phyloP scores from a whole-genome alignment of 2,797 vertebrate species.

The Gastrophryne carolinensis region DNA sequence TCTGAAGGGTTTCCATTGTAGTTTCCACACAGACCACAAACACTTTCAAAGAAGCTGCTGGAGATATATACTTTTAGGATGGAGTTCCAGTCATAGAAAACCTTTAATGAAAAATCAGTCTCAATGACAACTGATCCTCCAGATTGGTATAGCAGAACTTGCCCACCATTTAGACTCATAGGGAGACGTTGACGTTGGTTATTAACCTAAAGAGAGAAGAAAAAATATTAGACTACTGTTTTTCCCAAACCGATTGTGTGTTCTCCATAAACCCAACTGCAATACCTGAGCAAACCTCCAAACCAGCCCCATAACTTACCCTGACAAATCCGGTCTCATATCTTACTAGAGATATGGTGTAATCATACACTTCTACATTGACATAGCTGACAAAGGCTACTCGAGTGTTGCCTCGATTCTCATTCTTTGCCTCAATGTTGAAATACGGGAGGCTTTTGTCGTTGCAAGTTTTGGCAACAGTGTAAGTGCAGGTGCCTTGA shows the following conservation, averaged over 20 bases:
- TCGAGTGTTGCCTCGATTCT: too few species aligned
- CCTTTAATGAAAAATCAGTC: conserved; percentile 71
- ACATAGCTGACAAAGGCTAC: conserved; percentile 63
- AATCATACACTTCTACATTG: conserved; percentile 57
- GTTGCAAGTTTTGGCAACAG: too few species aligned
- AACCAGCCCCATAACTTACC: conserved; percentile 61
- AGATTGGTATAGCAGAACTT: conserved; percentile 65
- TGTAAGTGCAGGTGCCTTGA: too few species aligned
- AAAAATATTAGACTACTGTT: neutral
- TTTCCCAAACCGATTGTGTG: conserved; percentile 45
- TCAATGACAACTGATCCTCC: conserved; percentile 61
- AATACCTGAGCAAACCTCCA: too few species aligned
- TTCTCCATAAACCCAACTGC: conserved; percentile 62
- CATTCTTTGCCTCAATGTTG: too few species aligned
- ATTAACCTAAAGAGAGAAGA: conserved; percentile 67
- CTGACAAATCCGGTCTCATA: conserved; percentile 67
- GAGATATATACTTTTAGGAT: conserved; percentile 71
- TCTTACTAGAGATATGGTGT: too few species aligned
- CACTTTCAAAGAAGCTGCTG: conserved; percentile 59
- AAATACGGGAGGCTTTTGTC: too few species aligned
- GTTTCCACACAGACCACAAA: conserved; percentile 84
- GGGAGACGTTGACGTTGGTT: conserved; percentile 70
- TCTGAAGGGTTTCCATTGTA: conserved; percentile 68
- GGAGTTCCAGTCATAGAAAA: conserved; percentile 76
- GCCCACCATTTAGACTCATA: conserved; percentile 55